Evolutionary conservation across 2,888 invertebrate genomes (phyloP).

Genomic region (Caenorhabditis sp.): DNA sequence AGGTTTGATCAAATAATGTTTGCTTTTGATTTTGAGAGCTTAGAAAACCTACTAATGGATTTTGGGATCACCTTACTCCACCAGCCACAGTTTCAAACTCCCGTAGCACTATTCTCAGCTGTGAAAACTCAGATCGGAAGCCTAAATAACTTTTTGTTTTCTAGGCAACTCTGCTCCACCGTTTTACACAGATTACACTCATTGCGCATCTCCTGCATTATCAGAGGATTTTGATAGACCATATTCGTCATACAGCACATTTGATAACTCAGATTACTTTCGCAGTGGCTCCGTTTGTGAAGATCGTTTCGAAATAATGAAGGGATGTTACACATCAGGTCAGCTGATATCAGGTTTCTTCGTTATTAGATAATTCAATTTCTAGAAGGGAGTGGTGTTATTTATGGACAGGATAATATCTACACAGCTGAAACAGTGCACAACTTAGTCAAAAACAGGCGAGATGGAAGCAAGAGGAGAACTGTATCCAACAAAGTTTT

Average conservation of each 20-base stretch:
- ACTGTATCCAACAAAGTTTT: slow-evolving; percentile 62
- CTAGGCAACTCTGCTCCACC: slow-evolving; percentile 27
- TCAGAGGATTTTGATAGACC: slow-evolving; percentile 16
- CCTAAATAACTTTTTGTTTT: neutral
- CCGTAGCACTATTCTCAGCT: slow-evolving; percentile 1
- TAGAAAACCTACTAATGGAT: too few relatives aligned
- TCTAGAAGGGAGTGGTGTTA: neutral
- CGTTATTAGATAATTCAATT: slow-evolving; percentile 9
- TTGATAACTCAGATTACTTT: neutral
- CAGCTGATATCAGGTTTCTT: neutral
- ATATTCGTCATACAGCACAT: neutral
- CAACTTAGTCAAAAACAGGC: slow-evolving; percentile 38
- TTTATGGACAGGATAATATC: slow-evolving; percentile 24
- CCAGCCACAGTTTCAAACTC: slow-evolving; percentile 13
- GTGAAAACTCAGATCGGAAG: neutral
- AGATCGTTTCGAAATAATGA: neutral
- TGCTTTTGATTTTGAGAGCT: too few relatives aligned
- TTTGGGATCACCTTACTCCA: slow-evolving; percentile 12
- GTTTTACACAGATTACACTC: neutral
- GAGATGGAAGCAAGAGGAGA: slow-evolving; percentile 19
- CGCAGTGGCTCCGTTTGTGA: neutral
- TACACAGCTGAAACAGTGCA: slow-evolving; percentile 57
- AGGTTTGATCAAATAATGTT: too few relatives aligned
- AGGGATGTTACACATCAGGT: slow-evolving; percentile 1
- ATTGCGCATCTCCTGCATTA: slow-evolving; percentile 8